Percentiles rank a stretch among this genome's conserved stretches.
phyloP scores from a whole-genome alignment of 53 echinoderm and acorn worm genomes.

The Arbacia lixula region DNA sequence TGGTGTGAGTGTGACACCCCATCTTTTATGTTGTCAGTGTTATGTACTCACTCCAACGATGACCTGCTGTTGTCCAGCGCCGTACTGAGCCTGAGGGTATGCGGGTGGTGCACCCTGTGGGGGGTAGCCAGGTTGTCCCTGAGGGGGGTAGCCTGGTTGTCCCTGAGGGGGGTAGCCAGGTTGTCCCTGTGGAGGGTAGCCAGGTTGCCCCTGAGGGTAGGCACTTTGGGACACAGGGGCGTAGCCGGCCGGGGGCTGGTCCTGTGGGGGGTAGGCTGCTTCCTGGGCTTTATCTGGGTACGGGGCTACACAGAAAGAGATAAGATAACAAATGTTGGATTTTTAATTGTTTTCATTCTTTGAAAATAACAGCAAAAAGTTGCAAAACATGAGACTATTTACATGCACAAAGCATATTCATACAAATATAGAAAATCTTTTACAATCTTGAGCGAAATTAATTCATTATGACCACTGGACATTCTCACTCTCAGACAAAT shows the following conservation, averaged over 20 bases:
- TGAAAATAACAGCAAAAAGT: too few species aligned
- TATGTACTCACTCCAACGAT: slow-evolving; percentile 48
- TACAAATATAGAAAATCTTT: too few species aligned
- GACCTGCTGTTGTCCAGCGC: background rate
- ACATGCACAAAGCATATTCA: too few species aligned
- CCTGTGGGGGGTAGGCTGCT: slow-evolving; percentile 19
- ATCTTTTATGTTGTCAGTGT: too few species aligned
- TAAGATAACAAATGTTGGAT: background rate
- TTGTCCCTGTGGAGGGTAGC: slow-evolving; percentile 33
- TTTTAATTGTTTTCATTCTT: too few species aligned
- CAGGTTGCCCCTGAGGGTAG: slow-evolving; percentile 1
- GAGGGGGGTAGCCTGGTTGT: slow-evolving; percentile 15
- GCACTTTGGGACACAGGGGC: slow-evolving; percentile 1
- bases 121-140: slow-evolving; percentile 22
- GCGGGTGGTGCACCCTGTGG: slow-evolving; percentile 26
- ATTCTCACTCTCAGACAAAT: too few species aligned
- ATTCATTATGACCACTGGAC: too few species aligned
- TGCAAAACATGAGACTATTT: too few species aligned
- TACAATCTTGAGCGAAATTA: too few species aligned
- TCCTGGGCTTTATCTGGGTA: slow-evolving; percentile 34
- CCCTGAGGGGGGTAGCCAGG: slow-evolving; percentile 31
- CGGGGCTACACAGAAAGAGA: background rate
- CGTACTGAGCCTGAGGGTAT: background rate
- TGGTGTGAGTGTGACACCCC: too few species aligned
- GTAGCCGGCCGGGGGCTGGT: slow-evolving; percentile 2